phyloP scores from a whole-genome alignment of 2,113 vertebrate genomes.

The Zeus faber region DNA sequence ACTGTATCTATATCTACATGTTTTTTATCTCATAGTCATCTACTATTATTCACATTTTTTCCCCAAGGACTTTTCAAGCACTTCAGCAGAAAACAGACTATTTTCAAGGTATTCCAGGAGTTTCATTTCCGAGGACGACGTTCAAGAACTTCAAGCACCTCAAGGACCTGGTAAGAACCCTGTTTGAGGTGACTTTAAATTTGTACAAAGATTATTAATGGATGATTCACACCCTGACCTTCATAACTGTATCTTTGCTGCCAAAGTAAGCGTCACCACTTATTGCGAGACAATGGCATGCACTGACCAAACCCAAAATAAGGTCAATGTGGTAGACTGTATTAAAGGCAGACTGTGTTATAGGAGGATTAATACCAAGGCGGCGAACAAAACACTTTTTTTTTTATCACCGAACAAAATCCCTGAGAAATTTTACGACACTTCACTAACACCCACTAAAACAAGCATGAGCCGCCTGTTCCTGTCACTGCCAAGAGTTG shows the following conservation, averaged over 20 bases:
- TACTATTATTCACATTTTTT: too few species aligned
- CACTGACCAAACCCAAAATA: slow-evolving; percentile 42
- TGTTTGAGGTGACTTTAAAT: slow-evolving; percentile 74
- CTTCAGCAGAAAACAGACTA: too few species aligned
- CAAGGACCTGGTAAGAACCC: too few species aligned
- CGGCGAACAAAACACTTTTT: neutral
- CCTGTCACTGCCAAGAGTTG: neutral
- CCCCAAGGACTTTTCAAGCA: too few species aligned
- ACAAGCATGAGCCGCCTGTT: neutral
- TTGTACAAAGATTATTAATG: slow-evolving; percentile 58
- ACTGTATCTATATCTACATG: too few species aligned
- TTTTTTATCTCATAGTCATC: too few species aligned
- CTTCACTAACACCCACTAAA: neutral
- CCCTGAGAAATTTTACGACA: slow-evolving; percentile 7
- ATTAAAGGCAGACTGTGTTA: slow-evolving; percentile 7
- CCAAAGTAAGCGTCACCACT: slow-evolving; percentile 62
- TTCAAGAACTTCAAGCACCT: too few species aligned
- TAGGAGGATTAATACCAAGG: slow-evolving; percentile 18
- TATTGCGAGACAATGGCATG: slow-evolving; percentile 53
- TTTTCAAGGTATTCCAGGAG: too few species aligned
- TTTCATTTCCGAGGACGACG: too few species aligned
- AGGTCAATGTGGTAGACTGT: slow-evolving; percentile 29
- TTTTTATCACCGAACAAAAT: neutral
- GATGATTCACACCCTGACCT: slow-evolving; percentile 68
- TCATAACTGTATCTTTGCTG: slow-evolving; percentile 50